phyloP scores from a whole-genome alignment of 2,113 vertebrate species.

The Hepsetus odoe region DNA sequence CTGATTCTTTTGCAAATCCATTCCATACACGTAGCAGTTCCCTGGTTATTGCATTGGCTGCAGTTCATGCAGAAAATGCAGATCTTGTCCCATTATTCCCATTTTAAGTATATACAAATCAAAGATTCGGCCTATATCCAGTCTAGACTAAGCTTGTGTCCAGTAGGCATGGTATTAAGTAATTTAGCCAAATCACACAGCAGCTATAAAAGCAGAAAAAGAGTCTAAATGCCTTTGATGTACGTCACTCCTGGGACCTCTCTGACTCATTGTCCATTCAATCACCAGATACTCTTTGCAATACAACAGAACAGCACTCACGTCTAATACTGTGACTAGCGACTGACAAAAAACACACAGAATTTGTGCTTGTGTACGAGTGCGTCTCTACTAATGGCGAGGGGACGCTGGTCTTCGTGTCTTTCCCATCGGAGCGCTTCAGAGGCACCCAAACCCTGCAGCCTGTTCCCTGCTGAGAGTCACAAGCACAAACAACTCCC shows the following conservation, averaged over 20 bases:
- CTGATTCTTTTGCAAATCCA: too few species aligned
- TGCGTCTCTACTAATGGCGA: not conserved
- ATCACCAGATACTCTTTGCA: slow-evolving; percentile 20
- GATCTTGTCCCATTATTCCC: too few species aligned
- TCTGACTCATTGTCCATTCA: slow-evolving; percentile 28
- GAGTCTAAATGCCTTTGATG: slow-evolving; percentile 26
- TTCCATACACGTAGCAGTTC: too few species aligned
- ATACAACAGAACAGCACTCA: slow-evolving; percentile 1
- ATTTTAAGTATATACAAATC: not conserved
- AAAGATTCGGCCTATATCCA: not conserved
- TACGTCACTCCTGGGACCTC: slow-evolving; percentile 25
- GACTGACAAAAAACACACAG: slow-evolving; percentile 27
- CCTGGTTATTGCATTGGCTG: too few species aligned
- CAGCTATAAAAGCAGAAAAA: not conserved
- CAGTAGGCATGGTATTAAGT: not conserved
- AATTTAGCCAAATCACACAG: not conserved
- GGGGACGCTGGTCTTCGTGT: not conserved
- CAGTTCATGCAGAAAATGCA: too few species aligned
- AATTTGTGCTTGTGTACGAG: slow-evolving; percentile 4
- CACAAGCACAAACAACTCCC: slow-evolving; percentile 48
- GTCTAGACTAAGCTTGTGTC: not conserved
- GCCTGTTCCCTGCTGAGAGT: slow-evolving; percentile 47
- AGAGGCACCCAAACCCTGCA: slow-evolving; percentile 19
- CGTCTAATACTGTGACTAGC: slow-evolving; percentile 4
- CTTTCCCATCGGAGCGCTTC: slow-evolving; percentile 17